Conservation (phyloP, 2,113 vertebrate genomes). For the Hippocampus comes region DNA sequence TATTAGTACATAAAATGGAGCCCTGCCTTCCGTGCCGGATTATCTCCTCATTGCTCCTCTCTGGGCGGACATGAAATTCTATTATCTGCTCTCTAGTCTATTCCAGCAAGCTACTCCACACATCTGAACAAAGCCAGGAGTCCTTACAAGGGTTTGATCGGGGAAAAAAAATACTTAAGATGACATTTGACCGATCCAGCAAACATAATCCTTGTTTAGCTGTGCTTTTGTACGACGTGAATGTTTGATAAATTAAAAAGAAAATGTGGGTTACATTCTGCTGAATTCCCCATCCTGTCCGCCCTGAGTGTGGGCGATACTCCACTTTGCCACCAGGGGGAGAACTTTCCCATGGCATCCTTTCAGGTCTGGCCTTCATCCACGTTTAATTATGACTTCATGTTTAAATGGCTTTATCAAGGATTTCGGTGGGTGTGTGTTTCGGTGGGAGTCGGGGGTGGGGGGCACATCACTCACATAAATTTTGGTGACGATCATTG, state of each 20-base stretch:
- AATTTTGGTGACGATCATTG: no score
- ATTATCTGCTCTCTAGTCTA: constrained; percentile 14
- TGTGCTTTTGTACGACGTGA: constrained; percentile 2
- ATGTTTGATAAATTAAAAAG: neutral
- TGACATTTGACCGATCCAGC: neutral
- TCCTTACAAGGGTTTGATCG: no score
- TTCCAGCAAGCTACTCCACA: neutral
- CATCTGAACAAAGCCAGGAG: neutral
- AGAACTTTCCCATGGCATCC: constrained; percentile 54
- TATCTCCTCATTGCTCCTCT: constrained; percentile 13
- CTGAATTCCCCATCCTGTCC: neutral
- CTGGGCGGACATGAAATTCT: constrained; percentile 15
- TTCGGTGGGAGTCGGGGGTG: no score
- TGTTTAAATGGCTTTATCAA: neutral
- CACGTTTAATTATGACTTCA: neutral
- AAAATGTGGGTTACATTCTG: neutral
- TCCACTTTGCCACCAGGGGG: constrained; percentile 60
- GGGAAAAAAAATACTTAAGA: neutral
- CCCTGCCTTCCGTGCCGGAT: constrained; percentile 29
- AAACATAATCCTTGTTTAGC: neutral
- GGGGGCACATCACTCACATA: no score
- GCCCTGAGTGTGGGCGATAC: constrained; percentile 13
- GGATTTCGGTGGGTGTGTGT: neutral
- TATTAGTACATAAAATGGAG: constrained; percentile 17
- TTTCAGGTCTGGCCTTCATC: constrained; percentile 10